A percentile compares a stretch with the other conserved stretches of the same genome.
Evolutionary conservation across 2,113 vertebrate species (phyloP).

Genomic region (Gobio gobio): DNA sequence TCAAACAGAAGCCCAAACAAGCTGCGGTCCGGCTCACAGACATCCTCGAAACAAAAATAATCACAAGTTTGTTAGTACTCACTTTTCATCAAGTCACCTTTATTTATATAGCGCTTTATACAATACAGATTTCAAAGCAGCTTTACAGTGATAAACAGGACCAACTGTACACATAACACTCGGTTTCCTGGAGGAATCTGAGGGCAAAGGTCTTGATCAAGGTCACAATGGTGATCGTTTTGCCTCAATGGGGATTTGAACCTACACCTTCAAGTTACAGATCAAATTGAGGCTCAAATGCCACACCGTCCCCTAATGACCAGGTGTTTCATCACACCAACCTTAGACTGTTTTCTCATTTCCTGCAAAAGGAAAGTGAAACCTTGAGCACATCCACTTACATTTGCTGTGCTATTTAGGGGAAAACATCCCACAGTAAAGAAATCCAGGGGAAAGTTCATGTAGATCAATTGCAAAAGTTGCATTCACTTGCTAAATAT

Average conservation of each 20-base stretch:
- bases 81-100: neutral
- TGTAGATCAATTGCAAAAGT: neutral
- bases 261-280: neutral
- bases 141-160: neutral
- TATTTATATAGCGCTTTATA: too few relatives aligned
- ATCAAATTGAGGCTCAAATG: neutral
- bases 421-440: neutral
- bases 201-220: neutral
- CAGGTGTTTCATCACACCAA: neutral
- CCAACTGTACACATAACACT: neutral
- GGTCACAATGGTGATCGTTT: neutral
- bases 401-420: neutral
- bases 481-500: neutral
- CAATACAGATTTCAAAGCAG: too few relatives aligned
- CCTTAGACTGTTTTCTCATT: neutral
- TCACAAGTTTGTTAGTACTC: too few relatives aligned
- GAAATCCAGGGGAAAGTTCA: neutral
- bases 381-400: neutral
- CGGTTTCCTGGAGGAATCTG: neutral
- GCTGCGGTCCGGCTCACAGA: constrained; percentile 65
- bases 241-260: neutral
- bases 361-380: constrained; percentile 12
- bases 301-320: neutral
- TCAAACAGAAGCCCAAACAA: constrained; percentile 93
- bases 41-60: neutral